Conservation (phyloP, 2,888 invertebrate genomes). For the Graphium colonna region DNA sequence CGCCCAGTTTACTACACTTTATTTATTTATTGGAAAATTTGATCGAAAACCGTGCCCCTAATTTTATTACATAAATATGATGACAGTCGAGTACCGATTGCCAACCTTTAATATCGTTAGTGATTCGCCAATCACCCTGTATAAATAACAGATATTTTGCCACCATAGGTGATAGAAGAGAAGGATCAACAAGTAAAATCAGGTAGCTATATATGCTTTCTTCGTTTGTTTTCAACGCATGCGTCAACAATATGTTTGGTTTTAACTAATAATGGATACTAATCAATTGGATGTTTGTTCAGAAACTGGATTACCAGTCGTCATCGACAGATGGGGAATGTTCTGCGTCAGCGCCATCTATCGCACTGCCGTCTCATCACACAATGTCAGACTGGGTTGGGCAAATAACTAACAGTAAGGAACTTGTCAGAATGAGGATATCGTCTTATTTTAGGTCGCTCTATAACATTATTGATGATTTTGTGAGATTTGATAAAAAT, state of each 20-base stretch:
- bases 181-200: conserved; percentile 45
- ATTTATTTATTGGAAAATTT: too few species aligned
- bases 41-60: too few species aligned
- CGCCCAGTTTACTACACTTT: background rate
- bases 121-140: too few species aligned
- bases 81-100: too few species aligned
- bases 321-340: conserved; percentile 84
- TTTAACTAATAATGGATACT: background rate
- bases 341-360: conserved; percentile 81
- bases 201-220: conserved; percentile 46
- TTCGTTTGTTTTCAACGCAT: conserved; percentile 32
- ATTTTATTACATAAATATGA: too few species aligned
- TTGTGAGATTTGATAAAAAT: too few species aligned
- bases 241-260: conserved; percentile 21
- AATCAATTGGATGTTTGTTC: conserved; percentile 40
- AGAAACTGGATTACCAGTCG: conserved; percentile 73
- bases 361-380: conserved; percentile 75
- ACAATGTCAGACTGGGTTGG: conserved; percentile 91
- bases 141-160: conserved; percentile 40
- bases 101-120: too few species aligned
- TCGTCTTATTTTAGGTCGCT: too few species aligned
- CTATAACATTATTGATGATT: too few species aligned
- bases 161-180: conserved; percentile 58
- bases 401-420: conserved; percentile 90
- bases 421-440: too few species aligned